Evolutionary conservation across 2,113 vertebrate species (phyloP), one percentile per base, ranked within the genome.

Genomic region (Phyllostomus discolor): DNA sequence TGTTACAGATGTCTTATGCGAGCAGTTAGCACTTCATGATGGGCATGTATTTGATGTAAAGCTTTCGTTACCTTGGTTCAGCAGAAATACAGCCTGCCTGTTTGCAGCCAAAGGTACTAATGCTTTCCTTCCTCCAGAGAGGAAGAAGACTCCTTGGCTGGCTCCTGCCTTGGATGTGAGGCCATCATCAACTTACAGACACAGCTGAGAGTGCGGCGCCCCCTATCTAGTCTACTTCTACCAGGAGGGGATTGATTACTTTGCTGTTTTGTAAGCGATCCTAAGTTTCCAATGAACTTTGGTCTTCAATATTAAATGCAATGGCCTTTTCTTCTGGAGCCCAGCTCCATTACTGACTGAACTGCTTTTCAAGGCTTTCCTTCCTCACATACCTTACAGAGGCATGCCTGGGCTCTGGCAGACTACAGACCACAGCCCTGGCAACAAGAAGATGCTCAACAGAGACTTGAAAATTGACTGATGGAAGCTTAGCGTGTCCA

Each of bases 21-120:
- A 79, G 62, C 64, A 79, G 79, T 97, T 76, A 90, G 92, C 75
- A 76, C 35, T 54, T 90, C 62, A 75, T 54, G 79, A 86, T 80
- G 84, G 92, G 83, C 64, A 54, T 76, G 95, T 88, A 66, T 80
- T 94, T 90, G 84, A 84, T 81, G 50, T 78, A 72, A 95, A 95
- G 66, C 66, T 94, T 96, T 95, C 46, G 0, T 94, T 95, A 95
- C 75, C 75, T 66, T 82, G 62, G 48, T 24, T 75, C 52, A 72
- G 80, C 73, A 95, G 57, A 90, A 90, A 89, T 87, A 48, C 9
- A 84, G 80, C 52, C 57, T 76, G 83, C 64, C 76, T 92, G n/a
- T 52, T 84, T 84, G 64, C 66, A 91, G 95, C 80, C 57, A 91
- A 67, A 83, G 54, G 70, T 35, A n/a, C 48, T 87, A 82, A 94